phyloP scores from a whole-genome alignment of 2,113 vertebrate species.

The Dromas ardeola region DNA sequence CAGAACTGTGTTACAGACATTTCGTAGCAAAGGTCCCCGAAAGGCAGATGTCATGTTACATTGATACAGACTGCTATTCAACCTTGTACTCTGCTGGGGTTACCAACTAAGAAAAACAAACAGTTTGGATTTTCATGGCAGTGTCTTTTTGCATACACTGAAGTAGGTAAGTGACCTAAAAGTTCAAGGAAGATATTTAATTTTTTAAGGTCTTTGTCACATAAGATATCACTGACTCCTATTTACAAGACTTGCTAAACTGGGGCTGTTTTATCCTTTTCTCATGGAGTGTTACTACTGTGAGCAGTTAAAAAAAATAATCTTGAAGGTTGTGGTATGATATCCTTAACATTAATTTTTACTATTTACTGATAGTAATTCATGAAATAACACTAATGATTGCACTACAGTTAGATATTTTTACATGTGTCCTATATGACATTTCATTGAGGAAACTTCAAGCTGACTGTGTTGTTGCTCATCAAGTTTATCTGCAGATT shows the following conservation, averaged over 20 bases:
- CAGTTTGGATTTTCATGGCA: background rate
- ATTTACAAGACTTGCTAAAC: background rate
- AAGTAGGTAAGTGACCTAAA: background rate
- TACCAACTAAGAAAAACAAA: background rate
- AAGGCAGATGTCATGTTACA: background rate
- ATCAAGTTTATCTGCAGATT: background rate
- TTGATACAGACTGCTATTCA: background rate
- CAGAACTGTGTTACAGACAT: background rate
- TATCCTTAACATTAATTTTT: background rate
- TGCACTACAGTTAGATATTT: background rate
- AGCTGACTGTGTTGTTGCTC: background rate
- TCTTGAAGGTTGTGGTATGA: background rate
- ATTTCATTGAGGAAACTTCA: background rate
- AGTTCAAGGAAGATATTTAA: background rate
- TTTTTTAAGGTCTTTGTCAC: background rate
- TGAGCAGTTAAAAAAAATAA: background rate
- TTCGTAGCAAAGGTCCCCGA: background rate
- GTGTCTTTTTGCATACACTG: background rate
- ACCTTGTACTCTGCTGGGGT: background rate
- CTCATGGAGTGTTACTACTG: background rate
- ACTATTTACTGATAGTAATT: background rate
- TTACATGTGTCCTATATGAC: background rate
- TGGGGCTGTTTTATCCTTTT: rapidly evolving
- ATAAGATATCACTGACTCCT: background rate
- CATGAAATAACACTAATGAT: background rate